Base-by-base conservation (phyloP, 2,888 invertebrate genomes). In the Agriotes lineatus region DNA sequence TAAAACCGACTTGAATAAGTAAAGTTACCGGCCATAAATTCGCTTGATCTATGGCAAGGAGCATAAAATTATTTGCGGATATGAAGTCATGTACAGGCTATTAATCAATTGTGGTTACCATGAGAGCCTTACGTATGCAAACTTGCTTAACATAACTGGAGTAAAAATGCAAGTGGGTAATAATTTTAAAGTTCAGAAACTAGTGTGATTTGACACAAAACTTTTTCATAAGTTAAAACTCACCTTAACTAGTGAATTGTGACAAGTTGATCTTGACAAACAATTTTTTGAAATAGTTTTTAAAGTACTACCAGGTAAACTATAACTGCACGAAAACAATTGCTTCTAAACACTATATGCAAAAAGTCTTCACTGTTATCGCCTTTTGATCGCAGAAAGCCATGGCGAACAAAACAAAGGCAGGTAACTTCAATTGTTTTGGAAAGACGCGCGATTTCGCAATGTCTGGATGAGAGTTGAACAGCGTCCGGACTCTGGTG, bases 401-500 rank as follows among this genome's bases (percentile, higher is more conserved):
- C 2, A 42, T 42, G 9, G 42, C 3, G 16, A 42, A 18, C 7
- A 18, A 14, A 3, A 4, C 5, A 42, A 2, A 9, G 14, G 16
- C 4, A 42, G 25, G 25, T 25, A 7, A 25, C 7, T 18, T 42
- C 16, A 42, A 16, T 18, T 18, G 42, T 7, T 42, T 42, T 42
- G 14, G 42, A 42, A 42, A 20, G 52, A 18, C 39, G 57, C 57
- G 57, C 57, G 30, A 20, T 18, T 64, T 45, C 30, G 22, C 56
- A 45, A 20, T 16, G 16, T 33, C 33, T 45, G 25, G 56, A 39
- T 25, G 12, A 64, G 20, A 64, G 45, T 35, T 10, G 30, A 19
- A 57, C 52, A 35, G 67, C 72, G 70, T 72, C 72, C 67, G 67
- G 19, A 33, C 70, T 50, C 57, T 22, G 37, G 16, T 63, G 59